Conservation (phyloP, 2,113 vertebrate genomes). For the Cephalopterus ornatus region DNA sequence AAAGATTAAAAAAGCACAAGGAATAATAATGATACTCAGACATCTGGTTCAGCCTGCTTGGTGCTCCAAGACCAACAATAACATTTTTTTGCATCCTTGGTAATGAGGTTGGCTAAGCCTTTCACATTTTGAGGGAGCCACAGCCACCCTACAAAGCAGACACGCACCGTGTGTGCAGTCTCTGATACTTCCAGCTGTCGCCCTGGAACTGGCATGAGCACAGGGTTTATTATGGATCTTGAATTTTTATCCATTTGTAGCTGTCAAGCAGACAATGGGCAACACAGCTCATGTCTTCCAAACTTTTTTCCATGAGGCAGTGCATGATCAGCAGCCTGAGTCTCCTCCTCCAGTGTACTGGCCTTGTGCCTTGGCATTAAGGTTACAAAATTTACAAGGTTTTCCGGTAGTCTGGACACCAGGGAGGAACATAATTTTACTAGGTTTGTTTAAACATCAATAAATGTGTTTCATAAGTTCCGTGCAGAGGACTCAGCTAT, state of each 20-base stretch:
- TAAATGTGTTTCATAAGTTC: not conserved
- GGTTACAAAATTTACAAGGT: not conserved
- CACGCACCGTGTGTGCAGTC: accelerated
- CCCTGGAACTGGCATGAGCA: not conserved
- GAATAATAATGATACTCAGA: not conserved
- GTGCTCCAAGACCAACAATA: not conserved
- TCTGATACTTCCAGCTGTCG: not conserved
- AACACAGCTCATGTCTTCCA: not conserved
- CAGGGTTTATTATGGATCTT: not conserved
- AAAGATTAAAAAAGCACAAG: not conserved
- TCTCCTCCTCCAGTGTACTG: not conserved
- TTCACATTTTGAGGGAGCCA: not conserved
- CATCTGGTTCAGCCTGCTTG: not conserved
- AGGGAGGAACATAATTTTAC: not conserved
- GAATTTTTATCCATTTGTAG: not conserved
- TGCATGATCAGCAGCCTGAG: not conserved
- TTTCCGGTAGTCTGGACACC: not conserved
- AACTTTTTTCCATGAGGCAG: not conserved
- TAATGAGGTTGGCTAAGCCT: not conserved
- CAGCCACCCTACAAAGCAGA: not conserved
- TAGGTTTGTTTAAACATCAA: not conserved
- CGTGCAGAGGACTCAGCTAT: accelerated
- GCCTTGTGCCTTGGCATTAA: not conserved
- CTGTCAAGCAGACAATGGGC: not conserved
- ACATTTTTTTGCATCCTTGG: not conserved